Base-by-base conservation (phyloP, 2,888 invertebrate genomes). In the Rhimphoctona megacephalus region DNA sequence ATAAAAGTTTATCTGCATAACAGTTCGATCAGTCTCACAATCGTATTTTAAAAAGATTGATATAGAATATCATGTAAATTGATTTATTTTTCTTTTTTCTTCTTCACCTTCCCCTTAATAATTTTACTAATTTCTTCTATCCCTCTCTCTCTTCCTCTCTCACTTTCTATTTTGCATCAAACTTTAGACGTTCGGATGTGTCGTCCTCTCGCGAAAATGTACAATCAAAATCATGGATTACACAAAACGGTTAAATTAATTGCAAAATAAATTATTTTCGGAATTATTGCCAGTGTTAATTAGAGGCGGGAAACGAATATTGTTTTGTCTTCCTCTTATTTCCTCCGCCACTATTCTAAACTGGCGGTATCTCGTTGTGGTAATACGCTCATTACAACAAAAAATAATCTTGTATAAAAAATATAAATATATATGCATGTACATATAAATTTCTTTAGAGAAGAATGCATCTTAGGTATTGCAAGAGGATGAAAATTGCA, bases 21-120 rank as follows among this genome's bases (percentile, higher is more conserved):
- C 93, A 93, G 91, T 93, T 93, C 93, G 92, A 94, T 94, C 94
- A 94, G 94, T 94, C 94, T 94, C 94, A 92, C 92, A 94, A 94
- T 93, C 93, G 89, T 92, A 91, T 90, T 90, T 89, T 89, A 89
- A 88, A 86, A 89, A 90, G 89, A 90, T 90, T 86, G 81, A 84
- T 81, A 85, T 89, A 90, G 89, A 90, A 89, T 85, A 86, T 88
- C 86, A 87, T 84, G 79, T 87, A 86, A 86, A 87, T 86, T 76
- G 79, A 86, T 85, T 64, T 61, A 11, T 69, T 83, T 57, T 83
- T 79, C 81, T 36, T 43, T 9, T 73, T 81, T 43, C 33, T 36
- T 66, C 36, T 11, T 66, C n/a, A 66, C 46, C 72, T n/a, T 79
- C 19, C 52, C 43, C 49, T 36, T 43, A 43, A 61, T 77, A 79